Conservation (phyloP, 2,113 vertebrate genomes). For the Suncus etruscus region DNA sequence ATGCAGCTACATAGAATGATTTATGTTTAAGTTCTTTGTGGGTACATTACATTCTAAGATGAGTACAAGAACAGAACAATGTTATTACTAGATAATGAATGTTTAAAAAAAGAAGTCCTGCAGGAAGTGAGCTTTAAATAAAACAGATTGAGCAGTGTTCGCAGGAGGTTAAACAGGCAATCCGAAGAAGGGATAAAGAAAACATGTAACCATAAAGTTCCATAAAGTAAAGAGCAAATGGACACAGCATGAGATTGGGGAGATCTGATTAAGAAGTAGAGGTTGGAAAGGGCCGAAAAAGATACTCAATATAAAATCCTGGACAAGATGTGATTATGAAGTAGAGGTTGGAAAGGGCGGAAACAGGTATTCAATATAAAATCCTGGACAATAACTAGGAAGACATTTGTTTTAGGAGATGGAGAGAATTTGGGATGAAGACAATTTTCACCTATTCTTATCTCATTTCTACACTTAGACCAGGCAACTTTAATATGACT, state of each 20-base stretch:
- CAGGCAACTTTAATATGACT: background rate
- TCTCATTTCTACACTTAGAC: slow-evolving; percentile 3
- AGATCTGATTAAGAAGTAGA: background rate
- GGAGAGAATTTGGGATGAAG: background rate
- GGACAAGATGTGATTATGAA: background rate
- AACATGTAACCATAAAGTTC: background rate
- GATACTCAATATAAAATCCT: background rate
- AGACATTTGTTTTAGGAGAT: slow-evolving; percentile 7
- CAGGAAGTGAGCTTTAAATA: background rate
- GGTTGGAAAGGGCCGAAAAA: background rate
- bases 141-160: background rate
- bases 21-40: background rate
- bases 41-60: background rate
- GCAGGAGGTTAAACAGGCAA: background rate
- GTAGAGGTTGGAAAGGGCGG: too few relatives aligned
- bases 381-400: background rate
- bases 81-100: background rate
- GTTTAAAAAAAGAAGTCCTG: background rate
- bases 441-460: slow-evolving; percentile 6
- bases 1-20: background rate
- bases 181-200: background rate
- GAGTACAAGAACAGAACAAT: background rate
- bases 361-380: background rate
- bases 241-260: background rate
- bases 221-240: background rate